Base-by-base conservation (phyloP, 2,113 vertebrate genomes). In the Chinchilla lanigera region DNA sequence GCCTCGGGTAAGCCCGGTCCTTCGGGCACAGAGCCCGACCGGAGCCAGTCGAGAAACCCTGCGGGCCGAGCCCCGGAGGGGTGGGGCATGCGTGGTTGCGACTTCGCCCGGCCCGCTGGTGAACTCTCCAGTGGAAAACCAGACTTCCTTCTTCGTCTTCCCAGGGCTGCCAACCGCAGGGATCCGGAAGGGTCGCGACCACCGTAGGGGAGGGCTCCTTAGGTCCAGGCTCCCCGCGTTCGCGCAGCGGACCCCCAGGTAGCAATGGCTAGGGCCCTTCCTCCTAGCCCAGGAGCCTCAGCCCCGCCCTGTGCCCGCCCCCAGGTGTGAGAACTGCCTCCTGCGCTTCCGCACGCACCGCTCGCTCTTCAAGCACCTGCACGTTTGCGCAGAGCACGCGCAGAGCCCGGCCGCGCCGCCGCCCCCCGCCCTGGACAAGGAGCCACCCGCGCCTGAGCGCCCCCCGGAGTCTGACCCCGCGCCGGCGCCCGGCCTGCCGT, bases 281-380 rank as follows among this genome's bases (percentile, higher is more conserved):
- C 82, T 63, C 1, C 6, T 63, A 7, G 28, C 61, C 86, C 50
- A 2, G 33, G 33, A 89, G 47, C 69, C 1, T n/a, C 3, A 20
- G 67, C 61, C 28, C 33, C 47, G 41, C 4, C 1, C 0, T 89
- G 28, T 95, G 81, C 75, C 77, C 5, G 3, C 83, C 33, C 60
- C 0, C 96, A 99, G 99, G 97, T 99, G 99, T 88, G 99, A 99
- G 98, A 99, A 99, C 96, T 99, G 99, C 97, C 98, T 99, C 92
- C 98, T 99, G 50, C 99, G 99, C 96, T 98, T 99, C 97, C 99
- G 99, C 20, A 99, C 99, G 0, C 99, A 99, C 96, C 99, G 99
- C 12, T 99, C 99, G 0, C 99, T 99, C 94, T 99, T 99, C 98
- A 99, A 99, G 96, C 99, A 99, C 98, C 98, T 99, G 63, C 99